phyloP scores from a whole-genome alignment of 1,140 invertebrate species.

The Drosophila grimshawi region DNA sequence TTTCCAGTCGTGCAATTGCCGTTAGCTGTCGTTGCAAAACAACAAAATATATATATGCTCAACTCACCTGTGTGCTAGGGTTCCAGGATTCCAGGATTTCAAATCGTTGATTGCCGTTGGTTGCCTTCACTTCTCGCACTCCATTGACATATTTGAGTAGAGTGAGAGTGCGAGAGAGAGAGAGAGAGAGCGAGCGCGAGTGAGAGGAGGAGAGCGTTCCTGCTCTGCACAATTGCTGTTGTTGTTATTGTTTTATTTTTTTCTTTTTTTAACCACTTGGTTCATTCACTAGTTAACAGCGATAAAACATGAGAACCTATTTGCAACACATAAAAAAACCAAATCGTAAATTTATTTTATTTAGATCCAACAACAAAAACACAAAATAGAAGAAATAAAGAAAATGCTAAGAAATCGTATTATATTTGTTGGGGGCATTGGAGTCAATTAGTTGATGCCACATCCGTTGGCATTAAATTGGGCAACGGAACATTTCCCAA shows the following conservation, averaged over 20 bases:
- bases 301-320: conserved; percentile 25
- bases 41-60: background rate
- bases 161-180: background rate
- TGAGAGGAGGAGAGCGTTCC: background rate
- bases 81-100: conserved; percentile 2
- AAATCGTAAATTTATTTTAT: conserved; percentile 49
- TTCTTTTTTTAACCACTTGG: conserved; percentile 10
- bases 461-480: conserved; percentile 35
- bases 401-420: conserved; percentile 35
- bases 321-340: conserved; percentile 48
- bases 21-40: conserved; percentile 41
- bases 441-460: conserved; percentile 35
- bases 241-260: background rate
- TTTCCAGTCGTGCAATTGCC: conserved; percentile 64
- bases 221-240: background rate
- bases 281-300: conserved; percentile 3
- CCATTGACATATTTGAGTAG: conserved; percentile 3
- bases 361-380: conserved; percentile 13
- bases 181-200: background rate
- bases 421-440: conserved; percentile 10
- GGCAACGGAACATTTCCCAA: conserved; percentile 43
- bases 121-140: background rate
- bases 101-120: conserved; percentile 1
- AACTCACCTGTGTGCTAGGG: conserved; percentile 31
- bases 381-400: conserved; percentile 1